Percentiles rank a stretch among this genome's conserved stretches.
Conservation (phyloP, 1,140 invertebrate genomes). For the Penaeus japonicus region DNA sequence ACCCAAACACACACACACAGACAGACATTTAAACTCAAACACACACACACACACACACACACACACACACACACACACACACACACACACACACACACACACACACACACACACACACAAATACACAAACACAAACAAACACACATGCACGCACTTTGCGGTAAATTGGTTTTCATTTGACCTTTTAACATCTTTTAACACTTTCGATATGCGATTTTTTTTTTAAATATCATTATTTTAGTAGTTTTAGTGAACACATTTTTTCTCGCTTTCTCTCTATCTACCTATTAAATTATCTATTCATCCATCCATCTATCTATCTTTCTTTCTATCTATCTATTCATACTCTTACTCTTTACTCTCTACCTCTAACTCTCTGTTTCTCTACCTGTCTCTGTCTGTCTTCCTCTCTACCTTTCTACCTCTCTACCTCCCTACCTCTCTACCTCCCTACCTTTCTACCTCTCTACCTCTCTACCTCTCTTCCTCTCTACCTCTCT, state of each 20-base stretch:
- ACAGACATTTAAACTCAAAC: not conserved
- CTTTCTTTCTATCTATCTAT: no score
- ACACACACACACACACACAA: not conserved
- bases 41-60: not conserved
- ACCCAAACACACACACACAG: not conserved
- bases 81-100: not conserved
- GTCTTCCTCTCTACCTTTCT: not conserved
- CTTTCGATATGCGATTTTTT: no score
- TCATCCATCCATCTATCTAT: no score
- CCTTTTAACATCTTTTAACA: no score
- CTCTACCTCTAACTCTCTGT: not conserved
- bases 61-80: not conserved
- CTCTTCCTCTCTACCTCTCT: no score
- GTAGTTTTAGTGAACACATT: no score
- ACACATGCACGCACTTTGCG: not conserved
- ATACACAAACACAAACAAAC: not conserved
- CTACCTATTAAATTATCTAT: not conserved
- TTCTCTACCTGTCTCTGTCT: slow-evolving; percentile 16
- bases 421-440: not conserved
- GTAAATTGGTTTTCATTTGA: no score
- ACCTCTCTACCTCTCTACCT: no score
- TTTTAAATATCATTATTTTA: no score
- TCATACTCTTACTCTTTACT: no score
- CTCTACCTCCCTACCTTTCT: not conserved
- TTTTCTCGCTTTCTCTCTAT: not conserved